Base-by-base conservation (phyloP, 2,113 vertebrate genomes). In the Rutilus rutilus region DNA sequence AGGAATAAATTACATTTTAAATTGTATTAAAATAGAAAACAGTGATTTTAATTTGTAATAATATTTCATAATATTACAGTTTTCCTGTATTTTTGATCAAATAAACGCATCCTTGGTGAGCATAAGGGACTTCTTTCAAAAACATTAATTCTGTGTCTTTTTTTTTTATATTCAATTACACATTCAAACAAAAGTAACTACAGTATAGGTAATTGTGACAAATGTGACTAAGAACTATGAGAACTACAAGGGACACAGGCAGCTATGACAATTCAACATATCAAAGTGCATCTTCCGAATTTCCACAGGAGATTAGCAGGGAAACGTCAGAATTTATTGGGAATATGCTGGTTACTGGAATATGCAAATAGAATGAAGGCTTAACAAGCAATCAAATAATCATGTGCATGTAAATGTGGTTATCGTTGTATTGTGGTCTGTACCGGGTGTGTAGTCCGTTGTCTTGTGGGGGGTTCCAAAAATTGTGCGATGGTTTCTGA, bases 381-480 rank as follows among this genome's bases (percentile, higher is more conserved):
- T 9, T 67, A 33, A 67, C 54, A 69, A 69, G 64, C 21, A 69
- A 69, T 69, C 4, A 9, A 19, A n/a, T 67, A 47, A 30, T 5
- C 14, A 25, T 17, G 12, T 27, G 14, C 7, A 42, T 42, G 11
- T 25, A 27, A 45, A 74, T 30, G 45, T 62, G 52, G 5, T 33
- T 27, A 47, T 33, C 15, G 36, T 2, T 27, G 8, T 64, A 33
- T 27, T 33, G 47, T 23, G 21, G 17, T 23, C n/a, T 27, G 67
- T 87, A 89, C 88, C 86, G 54, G 21, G 79, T n/a, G 75, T 98
- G 95, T 33, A 99, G 94, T 80, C 97, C 96, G 0, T 99, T 98
- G 76, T 98, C 96, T 90, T 97, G 96, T 1, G 98, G 98, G 87
- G 97, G 96, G 77, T 96, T 97, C 97, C 97, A 99, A 0, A 91